Evolutionary conservation across 1,140 invertebrate species (phyloP).

Genomic region (Drosophila trapezifrons): DNA sequence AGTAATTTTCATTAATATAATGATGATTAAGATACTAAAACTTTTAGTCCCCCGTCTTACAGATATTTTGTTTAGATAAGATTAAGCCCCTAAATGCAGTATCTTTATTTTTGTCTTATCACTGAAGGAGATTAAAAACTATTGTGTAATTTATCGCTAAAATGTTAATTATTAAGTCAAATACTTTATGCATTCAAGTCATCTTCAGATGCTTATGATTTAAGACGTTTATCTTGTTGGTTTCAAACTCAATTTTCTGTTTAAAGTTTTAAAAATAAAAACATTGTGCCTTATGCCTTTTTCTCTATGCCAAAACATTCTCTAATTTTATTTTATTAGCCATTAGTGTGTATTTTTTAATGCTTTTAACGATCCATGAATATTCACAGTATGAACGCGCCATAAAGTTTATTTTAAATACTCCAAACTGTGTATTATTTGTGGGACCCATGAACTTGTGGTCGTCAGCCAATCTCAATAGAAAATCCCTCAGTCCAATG

Average conservation of each 20-base stretch:
- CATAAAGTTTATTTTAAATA: background rate
- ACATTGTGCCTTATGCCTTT: no score
- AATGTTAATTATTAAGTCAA: no score
- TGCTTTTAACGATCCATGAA: no score
- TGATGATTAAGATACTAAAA: background rate
- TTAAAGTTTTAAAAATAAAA: no score
- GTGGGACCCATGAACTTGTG: background rate
- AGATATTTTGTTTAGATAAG: slow-evolving; percentile 2
- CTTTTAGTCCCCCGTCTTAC: background rate
- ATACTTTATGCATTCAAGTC: no score
- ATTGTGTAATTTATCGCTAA: background rate
- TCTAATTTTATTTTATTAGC: no score
- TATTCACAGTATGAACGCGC: background rate
- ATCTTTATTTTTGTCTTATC: slow-evolving; percentile 3
- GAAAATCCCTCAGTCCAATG: slow-evolving; percentile 25
- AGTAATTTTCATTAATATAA: background rate
- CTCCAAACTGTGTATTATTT: background rate
- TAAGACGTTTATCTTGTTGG: no score
- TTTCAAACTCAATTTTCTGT: no score
- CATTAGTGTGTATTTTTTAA: no score
- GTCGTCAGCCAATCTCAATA: slow-evolving; percentile 1
- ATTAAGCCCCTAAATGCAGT: background rate
- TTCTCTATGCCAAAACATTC: no score
- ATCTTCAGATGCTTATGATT: no score
- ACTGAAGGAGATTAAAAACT: background rate